Conservation (phyloP, 2,113 vertebrate species). For the Megaceryle torquata region DNA sequence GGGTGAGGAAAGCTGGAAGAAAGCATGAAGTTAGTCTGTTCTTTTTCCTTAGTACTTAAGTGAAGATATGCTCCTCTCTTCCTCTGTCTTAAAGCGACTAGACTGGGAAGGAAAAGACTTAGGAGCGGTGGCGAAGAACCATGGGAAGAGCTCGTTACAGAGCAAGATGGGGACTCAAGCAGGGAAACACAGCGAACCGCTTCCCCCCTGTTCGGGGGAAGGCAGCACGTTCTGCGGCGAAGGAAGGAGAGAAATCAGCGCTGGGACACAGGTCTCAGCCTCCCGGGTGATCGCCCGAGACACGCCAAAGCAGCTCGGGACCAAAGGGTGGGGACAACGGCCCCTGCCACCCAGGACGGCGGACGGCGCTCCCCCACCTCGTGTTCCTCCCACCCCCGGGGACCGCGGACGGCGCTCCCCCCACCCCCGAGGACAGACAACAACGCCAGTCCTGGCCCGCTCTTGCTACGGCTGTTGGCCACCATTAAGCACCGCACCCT, state of each 20-base stretch:
- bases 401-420: no score
- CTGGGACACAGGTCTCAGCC: background rate
- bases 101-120: no score
- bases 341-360: no score
- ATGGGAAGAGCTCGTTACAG: background rate
- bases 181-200: background rate
- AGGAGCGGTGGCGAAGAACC: rapidly evolving
- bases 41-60: background rate
- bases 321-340: no score
- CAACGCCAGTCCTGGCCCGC: background rate
- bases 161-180: background rate
- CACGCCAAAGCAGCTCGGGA: no score
- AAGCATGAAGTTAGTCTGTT: background rate
- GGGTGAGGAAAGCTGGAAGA: background rate
- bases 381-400: no score
- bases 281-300: no score
- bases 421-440: no score
- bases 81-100: background rate
- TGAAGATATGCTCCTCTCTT: no score
- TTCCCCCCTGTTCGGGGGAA: background rate
- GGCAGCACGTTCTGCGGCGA: background rate
- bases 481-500: no score
- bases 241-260: background rate
- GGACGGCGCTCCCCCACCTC: no score
- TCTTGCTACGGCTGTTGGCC: background rate